Percentiles rank a stretch among this genome's conserved stretches.
Evolutionary conservation across 2,113 vertebrate species (phyloP).

Genomic region (Copsychus sechellarum): DNA sequence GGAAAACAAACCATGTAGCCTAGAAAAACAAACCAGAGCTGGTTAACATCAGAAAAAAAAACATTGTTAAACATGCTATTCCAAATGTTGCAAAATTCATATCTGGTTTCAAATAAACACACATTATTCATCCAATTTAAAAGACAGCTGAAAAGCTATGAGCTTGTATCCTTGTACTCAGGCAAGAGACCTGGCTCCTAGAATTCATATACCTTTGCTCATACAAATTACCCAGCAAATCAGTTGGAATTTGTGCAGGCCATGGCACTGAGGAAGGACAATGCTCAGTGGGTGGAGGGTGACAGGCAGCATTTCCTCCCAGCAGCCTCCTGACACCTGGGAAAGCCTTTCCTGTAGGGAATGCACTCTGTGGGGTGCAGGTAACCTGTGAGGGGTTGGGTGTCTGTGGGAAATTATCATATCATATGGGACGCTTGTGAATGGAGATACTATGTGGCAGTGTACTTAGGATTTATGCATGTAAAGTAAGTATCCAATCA

Average conservation of each 20-base stretch:
- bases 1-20: background rate
- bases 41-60: background rate
- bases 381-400: background rate
- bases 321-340: background rate
- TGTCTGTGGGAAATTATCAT: background rate
- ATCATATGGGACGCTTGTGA: background rate
- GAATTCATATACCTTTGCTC: background rate
- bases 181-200: background rate
- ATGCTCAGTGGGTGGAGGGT: background rate
- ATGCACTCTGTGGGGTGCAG: background rate
- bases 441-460: background rate
- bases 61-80: background rate
- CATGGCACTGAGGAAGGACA: background rate
- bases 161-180: background rate
- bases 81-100: background rate
- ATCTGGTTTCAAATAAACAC: background rate
- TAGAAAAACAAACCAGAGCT: conserved; percentile 20
- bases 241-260: background rate
- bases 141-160: background rate
- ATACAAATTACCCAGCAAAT: background rate
- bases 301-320: accelerated
- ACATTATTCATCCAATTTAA: background rate
- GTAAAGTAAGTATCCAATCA: background rate
- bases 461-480: background rate
- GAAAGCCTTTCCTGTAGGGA: background rate